phyloP scores from a whole-genome alignment of 1,140 invertebrate genomes.

The Bombus waltoni region DNA sequence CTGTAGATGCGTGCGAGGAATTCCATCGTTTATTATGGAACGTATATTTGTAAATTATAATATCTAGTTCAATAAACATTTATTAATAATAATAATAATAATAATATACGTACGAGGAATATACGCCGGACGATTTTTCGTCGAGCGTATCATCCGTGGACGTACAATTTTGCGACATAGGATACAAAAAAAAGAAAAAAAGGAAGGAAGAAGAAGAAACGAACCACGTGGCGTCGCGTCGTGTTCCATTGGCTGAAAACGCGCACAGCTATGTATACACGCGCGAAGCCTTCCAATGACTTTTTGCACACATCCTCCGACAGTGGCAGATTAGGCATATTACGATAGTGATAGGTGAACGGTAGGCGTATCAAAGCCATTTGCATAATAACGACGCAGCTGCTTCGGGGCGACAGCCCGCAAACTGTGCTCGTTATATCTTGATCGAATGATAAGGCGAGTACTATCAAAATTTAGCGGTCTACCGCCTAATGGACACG shows the following conservation, averaged over 20 bases:
- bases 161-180: background rate
- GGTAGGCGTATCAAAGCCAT: slow-evolving; percentile 47
- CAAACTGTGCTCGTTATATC: slow-evolving; percentile 42
- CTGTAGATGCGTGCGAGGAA: no score
- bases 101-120: no score
- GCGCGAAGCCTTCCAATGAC: slow-evolving; percentile 43
- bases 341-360: slow-evolving; percentile 63
- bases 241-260: background rate
- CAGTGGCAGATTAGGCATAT: slow-evolving; percentile 52
- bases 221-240: background rate
- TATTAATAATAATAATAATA: no score
- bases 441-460: slow-evolving; percentile 38
- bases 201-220: no score
- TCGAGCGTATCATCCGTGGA: background rate
- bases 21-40: no score
- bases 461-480: slow-evolving; percentile 42
- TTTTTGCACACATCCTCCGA: slow-evolving; percentile 47
- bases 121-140: background rate
- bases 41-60: no score
- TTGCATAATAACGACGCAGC: slow-evolving; percentile 53
- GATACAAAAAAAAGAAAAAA: no score
- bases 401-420: slow-evolving; percentile 38
- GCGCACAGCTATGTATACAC: background rate
- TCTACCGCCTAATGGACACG: slow-evolving; percentile 24
- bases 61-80: no score